A percentile compares a stretch with the other conserved stretches of the same genome.
phyloP scores from a whole-genome alignment of 2,797 vertebrate genomes.

The Labroides dimidiatus region DNA sequence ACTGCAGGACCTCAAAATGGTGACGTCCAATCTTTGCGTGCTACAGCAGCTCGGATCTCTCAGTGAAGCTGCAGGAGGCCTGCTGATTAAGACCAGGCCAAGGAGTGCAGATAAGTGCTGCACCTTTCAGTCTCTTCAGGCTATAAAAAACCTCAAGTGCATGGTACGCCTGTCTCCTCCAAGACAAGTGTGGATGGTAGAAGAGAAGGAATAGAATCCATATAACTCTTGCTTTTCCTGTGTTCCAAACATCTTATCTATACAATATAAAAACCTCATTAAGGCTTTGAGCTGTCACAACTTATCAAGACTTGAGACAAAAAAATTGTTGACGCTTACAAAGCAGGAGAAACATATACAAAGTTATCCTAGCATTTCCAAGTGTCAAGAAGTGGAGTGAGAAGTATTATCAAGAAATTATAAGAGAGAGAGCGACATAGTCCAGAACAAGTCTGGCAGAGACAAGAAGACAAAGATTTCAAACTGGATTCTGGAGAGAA shows the following conservation, averaged over 20 bases:
- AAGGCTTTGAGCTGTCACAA: too few species aligned
- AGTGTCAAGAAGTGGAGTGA: too few species aligned
- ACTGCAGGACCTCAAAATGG: conserved; percentile 32
- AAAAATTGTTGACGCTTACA: too few species aligned
- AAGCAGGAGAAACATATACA: too few species aligned
- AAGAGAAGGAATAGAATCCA: conserved; percentile 9
- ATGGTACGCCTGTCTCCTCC: conserved; percentile 19
- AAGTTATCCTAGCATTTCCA: too few species aligned
- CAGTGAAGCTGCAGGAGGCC: conserved; percentile 36
- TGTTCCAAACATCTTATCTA: conserved; percentile 10
- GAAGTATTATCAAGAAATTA: too few species aligned
- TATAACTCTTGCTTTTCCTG: conserved; percentile 18
- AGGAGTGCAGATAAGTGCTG: conserved; percentile 31
- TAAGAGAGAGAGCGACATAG: too few species aligned
- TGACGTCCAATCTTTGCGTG: conserved; percentile 53
- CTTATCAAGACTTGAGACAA: too few species aligned
- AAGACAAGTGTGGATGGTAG: conserved; percentile 12
- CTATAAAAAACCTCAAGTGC: background rate
- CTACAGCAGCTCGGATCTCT: conserved; percentile 28
- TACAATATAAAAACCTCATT: too few species aligned
- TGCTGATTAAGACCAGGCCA: conserved; percentile 56
- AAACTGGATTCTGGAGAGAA: too few species aligned
- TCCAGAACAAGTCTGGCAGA: too few species aligned
- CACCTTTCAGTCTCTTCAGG: conserved; percentile 23
- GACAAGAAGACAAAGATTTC: too few species aligned